Base-by-base conservation (phyloP, 1,140 invertebrate species). In the Papilio polytes region DNA sequence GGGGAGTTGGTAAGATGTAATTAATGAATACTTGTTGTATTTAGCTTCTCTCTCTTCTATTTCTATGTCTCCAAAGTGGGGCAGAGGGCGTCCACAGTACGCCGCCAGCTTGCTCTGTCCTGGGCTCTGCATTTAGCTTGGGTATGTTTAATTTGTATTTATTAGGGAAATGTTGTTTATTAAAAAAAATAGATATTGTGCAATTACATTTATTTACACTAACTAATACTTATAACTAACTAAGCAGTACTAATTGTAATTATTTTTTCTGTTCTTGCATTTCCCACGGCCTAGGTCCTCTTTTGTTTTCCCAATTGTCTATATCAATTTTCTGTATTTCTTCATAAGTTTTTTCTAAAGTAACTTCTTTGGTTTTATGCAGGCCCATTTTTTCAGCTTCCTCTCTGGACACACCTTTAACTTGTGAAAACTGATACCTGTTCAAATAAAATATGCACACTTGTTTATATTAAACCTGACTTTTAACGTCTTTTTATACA, bases 261-360 rank as follows among this genome's bases (percentile, higher is more conserved):
- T 82, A 81, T 82, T 85, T 88, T 78, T 20, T 73, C 66, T 84
- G 53, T 12, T 81, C 66, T 82, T 82, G 82, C 48, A 82, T 74
- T 88, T 98, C 97, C 97, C 97, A 98, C 15, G 97, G 97, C 81
- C 98, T 95, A 8, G 97, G 96, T 3, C 97, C 97, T 89, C 98
- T 94, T 81, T 97, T 96, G 87, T 98, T 98, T 89, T 97, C 96
- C 98, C 98, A 98, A 85, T 97, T 96, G 81, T 98, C 96, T 84
- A 98, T 96, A 91, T 98, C 97, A 12, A 97, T 76, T 82, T 96
- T 89, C 90, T 97, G 95, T 31, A 97, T 95, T 94, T 97, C 97
- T 85, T 98, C 96, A 95, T 96, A 98, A 86, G 97, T 96, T 18
- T 94, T 91, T 94, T 98, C 97, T 82, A 98, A 86, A 1, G 97